phyloP scores from a whole-genome alignment of 2,797 vertebrate species.

The Aphelocoma californica region DNA sequence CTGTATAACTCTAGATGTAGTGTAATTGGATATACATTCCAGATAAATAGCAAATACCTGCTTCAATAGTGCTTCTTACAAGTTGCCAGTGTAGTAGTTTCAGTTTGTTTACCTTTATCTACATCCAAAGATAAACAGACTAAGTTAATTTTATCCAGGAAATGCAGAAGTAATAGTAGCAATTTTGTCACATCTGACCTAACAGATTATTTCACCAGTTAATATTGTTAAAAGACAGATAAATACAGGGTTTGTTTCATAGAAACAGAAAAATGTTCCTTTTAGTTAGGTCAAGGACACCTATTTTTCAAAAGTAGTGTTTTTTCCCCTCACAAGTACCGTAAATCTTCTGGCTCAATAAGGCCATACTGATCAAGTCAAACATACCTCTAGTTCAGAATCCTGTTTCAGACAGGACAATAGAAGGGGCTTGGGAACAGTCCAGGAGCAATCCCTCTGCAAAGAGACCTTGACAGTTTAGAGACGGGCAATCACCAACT shows the following conservation, averaged over 20 bases:
- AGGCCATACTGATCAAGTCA: not conserved
- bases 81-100: not conserved
- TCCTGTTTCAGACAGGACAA: not conserved
- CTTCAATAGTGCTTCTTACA: not conserved
- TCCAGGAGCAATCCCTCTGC: not conserved
- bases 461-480: not conserved
- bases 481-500: not conserved
- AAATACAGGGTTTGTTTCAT: constrained; percentile 78
- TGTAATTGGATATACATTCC: not conserved
- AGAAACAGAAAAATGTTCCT: constrained; percentile 77
- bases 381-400: not conserved
- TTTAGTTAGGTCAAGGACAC: constrained; percentile 60
- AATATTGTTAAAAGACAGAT: constrained; percentile 22
- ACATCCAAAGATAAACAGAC: constrained; percentile 1
- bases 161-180: constrained; percentile 47
- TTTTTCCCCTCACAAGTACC: constrained; percentile 27
- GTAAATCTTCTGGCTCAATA: not conserved
- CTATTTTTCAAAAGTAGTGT: not conserved
- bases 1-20: not conserved
- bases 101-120: not conserved
- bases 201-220: constrained; percentile 32
- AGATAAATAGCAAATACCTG: not conserved
- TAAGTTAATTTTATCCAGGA: not conserved
- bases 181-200: constrained; percentile 20
- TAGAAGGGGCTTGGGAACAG: not conserved